Evolutionary conservation across 2,113 vertebrate species (phyloP).

Genomic region (Columba janthina): DNA sequence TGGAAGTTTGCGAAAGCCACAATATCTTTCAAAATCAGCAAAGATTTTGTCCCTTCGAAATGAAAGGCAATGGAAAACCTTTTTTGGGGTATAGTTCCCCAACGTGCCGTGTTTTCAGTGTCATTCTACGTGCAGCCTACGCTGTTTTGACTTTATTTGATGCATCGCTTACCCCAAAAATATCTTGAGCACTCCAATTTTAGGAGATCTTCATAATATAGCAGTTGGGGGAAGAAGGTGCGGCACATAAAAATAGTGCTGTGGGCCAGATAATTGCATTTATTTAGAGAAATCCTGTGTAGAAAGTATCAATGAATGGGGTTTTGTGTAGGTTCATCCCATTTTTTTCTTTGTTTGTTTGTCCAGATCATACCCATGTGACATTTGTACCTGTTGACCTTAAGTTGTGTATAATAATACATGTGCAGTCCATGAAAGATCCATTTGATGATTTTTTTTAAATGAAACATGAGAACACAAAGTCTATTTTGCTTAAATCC

Average conservation of each 20-base stretch:
- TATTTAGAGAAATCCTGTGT: background rate
- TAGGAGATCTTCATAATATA: constrained; percentile 3
- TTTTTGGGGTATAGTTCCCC: background rate
- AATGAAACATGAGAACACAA: background rate
- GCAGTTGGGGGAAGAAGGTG: background rate
- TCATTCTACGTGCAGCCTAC: background rate
- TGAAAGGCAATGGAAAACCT: background rate
- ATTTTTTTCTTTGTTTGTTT: background rate
- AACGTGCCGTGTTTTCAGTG: background rate
- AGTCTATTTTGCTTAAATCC: background rate
- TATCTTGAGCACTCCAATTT: constrained; percentile 11
- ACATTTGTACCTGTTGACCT: background rate
- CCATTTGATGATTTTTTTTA: background rate
- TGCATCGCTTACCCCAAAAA: constrained; percentile 17
- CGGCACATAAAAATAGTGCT: background rate
- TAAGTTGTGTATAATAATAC: rapidly evolving
- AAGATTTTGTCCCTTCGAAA: background rate
- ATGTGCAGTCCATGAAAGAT: background rate
- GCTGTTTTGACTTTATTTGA: background rate
- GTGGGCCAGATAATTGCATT: background rate
- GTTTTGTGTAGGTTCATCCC: background rate
- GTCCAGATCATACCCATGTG: background rate
- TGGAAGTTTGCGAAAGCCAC: background rate
- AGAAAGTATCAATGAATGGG: background rate
- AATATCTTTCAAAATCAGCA: background rate